Base-by-base conservation (phyloP, 2,888 invertebrate species). In the Ophioninae sp. region DNA sequence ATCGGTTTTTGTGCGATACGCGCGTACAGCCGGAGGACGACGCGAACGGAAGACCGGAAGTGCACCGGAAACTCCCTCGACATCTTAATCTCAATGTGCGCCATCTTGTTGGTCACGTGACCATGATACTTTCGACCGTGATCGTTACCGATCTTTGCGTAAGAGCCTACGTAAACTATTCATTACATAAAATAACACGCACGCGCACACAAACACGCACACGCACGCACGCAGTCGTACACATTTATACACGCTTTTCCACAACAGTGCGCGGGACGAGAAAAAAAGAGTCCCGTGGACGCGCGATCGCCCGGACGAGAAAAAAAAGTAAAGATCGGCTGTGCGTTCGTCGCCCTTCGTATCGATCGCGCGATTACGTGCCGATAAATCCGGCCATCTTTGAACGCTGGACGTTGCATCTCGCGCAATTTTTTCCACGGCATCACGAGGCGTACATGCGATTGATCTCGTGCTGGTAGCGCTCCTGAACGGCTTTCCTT, bases 401-500 rank as follows among this genome's bases (percentile, higher is more conserved):
- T 17, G 41, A 50, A 56, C 59, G 80, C 73, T 82, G 72, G 75
- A 79, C 78, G 37, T 72, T 76, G 80, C 77, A 74, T 69, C 83
- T 85, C 56, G 41, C 39, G 74, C 83, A 87, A 21, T 73, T 85
- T 73, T 85, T 88, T 50, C 82, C 85, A 79, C 85, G 86, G 85
- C 90, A 93, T 97, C 97, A 97, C 95, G 97, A 97, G 84, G 97
- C 96, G 93, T 99, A 99, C 97, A 99, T 98, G 88, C 97, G 95
- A 93, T 97, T 97, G 91, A 99, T 98, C 94, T 98, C 98, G 88
- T 96, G 96, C 93, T 97, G 96, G 94, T 98, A 99, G 89, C 96
- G 95, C 87, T 98, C 97, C 93, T 99, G 98, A 89, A 99, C 98
- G 93, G 97, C 97, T 95, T 98, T 98, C 90, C 99, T 95, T 93